A percentile compares a stretch with the other conserved stretches of the same genome.
These are phyloP conservation scores for Ochropleura leucogaster DNA, from an alignment of 2,888 invertebrate genomes.

Conservation along the genomic window DNA sequence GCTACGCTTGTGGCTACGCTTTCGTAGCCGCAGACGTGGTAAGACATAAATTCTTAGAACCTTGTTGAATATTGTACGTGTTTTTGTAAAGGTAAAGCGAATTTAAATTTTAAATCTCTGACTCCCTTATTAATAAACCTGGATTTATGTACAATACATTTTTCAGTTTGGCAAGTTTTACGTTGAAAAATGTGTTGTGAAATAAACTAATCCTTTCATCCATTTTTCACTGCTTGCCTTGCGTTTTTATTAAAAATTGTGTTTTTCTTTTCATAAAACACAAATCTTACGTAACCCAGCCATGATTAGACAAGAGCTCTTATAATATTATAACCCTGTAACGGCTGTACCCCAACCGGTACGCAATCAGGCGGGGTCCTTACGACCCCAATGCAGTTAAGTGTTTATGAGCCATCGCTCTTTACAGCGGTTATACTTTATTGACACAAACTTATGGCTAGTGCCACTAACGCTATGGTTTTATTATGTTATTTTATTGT, in stretches of 20 bases:
- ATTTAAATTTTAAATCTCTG: not conserved
- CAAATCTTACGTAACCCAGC: conserved; percentile 1
- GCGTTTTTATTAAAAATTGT: not conserved
- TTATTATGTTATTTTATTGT: conserved; percentile 35
- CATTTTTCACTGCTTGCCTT: not conserved
- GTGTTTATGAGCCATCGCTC: conserved; percentile 51
- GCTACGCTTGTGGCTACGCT: conserved; percentile 39
- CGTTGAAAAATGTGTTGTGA: not conserved
- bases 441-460: conserved; percentile 37
- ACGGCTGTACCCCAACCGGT: not conserved
- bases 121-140: not conserved
- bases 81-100: not conserved
- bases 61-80: not conserved
- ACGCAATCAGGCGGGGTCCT: conserved; percentile 24
- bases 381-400: conserved; percentile 36
- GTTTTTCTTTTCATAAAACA: not conserved
- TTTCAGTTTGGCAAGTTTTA: not conserved
- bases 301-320: conserved; percentile 24
- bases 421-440: conserved; percentile 42
- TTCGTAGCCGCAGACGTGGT: conserved; percentile 11
- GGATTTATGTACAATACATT: no score
- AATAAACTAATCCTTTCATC: not conserved
- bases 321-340: conserved; percentile 9
- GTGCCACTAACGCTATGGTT: conserved; percentile 21
- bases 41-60: not conserved